Base-by-base conservation (phyloP, 1,140 invertebrate genomes). In the Antheraea pernyi region DNA sequence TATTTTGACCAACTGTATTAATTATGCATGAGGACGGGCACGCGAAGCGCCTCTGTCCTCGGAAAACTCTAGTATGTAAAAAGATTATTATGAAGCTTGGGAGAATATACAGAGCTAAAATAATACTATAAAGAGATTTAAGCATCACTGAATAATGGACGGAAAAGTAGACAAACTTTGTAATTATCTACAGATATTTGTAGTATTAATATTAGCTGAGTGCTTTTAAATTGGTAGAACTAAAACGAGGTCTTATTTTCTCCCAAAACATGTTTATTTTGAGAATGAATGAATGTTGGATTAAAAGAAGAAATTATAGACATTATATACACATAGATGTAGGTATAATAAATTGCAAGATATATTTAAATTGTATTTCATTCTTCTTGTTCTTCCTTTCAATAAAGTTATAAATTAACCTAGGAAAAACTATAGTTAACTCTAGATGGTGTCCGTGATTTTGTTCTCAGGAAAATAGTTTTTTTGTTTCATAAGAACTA, bases 1-100 rank as follows among this genome's bases (percentile, higher is more conserved):
- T 84, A 84, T 84, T 88, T 86, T 83, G 81, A 81, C 79, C 84
- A 76, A 65, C 70, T 75, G 71, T 80, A 83, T 86, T 88, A 84
- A 88, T 88, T 87, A 87, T 87, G 81, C 84, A 86, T 84, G 81
- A 82, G 80, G 79, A 66, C 70, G 73, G 70, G 68, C 67, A 19
- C 69, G 67, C 64, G 5, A 16, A 53, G 16, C 16, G 11, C 16
- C 46, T n/a, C 46, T 53, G 46, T 53, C 46, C 46, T 16, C 11
- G 16, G 69, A 70, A 68, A 67, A 72, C 59, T 37, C 60, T 62
- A 11, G n/a, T 67, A 48, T 69, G 67, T 67, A 71, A 75, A 75
- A 76, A 71, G 68, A 73, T 67, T 69, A 70, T 63, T 65, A 71
- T 65, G 71, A 76, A 71, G 68, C 69, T 76, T 69, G 37, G 61